phyloP scores from a whole-genome alignment of 2,888 invertebrate genomes.

The Tuberolachnus salignus region DNA sequence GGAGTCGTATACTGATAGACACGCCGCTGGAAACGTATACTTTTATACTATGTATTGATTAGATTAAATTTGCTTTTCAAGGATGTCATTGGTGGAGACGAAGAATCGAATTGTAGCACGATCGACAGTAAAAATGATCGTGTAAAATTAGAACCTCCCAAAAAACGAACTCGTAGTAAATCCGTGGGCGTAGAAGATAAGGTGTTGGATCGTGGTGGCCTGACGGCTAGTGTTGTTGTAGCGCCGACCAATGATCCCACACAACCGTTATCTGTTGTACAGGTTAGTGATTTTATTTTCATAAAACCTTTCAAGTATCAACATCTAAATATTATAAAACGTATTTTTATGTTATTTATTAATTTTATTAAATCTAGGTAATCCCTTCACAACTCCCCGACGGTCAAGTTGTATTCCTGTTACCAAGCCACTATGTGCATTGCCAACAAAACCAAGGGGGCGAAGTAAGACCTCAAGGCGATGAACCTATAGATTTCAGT shows the following conservation, averaged over 20 bases:
- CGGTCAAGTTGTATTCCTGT: constrained; percentile 69
- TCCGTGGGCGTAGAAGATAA: constrained; percentile 49
- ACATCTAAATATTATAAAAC: not conserved
- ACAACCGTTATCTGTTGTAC: constrained; percentile 59
- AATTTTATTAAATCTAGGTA: constrained; percentile 62
- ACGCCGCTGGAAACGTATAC: not conserved
- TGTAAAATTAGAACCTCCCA: constrained; percentile 43
- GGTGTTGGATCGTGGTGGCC: constrained; percentile 39
- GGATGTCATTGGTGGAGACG: constrained; percentile 51
- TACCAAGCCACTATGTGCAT: constrained; percentile 70
- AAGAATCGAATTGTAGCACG: constrained; percentile 54
- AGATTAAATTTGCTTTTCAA: constrained; percentile 1
- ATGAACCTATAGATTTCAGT: constrained; percentile 60
- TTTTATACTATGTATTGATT: not conserved
- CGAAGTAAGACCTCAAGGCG: constrained; percentile 58
- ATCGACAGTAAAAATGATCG: constrained; percentile 51
- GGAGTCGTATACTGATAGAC: no score
- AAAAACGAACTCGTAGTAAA: constrained; percentile 51
- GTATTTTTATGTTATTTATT: not conserved
- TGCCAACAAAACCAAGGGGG: constrained; percentile 57
- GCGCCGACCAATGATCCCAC: constrained; percentile 51
- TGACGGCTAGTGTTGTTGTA: constrained; percentile 50
- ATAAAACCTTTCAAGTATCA: no score
- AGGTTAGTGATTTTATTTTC: constrained; percentile 56
- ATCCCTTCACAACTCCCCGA: constrained; percentile 68